Base-by-base conservation (phyloP, 2,888 invertebrate species). In the Drosophila picticornis region DNA sequence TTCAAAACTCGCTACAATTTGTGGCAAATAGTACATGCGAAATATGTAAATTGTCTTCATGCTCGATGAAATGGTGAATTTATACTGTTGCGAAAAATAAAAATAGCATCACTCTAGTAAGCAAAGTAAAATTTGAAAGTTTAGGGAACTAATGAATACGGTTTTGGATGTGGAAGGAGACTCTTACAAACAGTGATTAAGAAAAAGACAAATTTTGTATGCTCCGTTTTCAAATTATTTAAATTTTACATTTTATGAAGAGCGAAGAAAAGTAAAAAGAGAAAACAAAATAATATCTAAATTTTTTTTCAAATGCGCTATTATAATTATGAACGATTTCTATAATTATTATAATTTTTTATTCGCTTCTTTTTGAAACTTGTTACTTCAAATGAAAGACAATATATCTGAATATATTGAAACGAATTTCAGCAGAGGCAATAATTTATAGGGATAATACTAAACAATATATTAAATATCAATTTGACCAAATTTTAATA, bases 11-110 rank as follows among this genome's bases (percentile, higher is more conserved):
- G n/a, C 27, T 56, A 38, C 31, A 27, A 43, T 60, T 57, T 59
- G 62, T 72, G 40, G 65, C 56, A 65, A 81, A 74, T 72, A 43
- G 60, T 52, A 51, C 25, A 51, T 59, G 68, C 76, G 53, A 79
- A 79, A 72, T 83, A 76, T 88, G 69, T 57, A 72, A 69, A 76
- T 77, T 71, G 58, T 66, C 56, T 71, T 36, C 64, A 67, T 59
- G 72, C 65, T 63, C 55, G 48, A 59, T 66, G 59, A 72, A 60
- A 64, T 69, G 61, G 53, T 69, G 22, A 80, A 63, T 25, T 68
- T 16, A 25, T 25, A 25, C 25, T 16, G 46, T 9, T 46, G 9
- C 16, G 7, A 16, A 46, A 46, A 16, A 22, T n/a, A n/a, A 25
- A 16, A 22, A 46, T 46, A 46, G 22, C 46, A 16, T 9, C 46